Conservation (phyloP, 2,797 vertebrate genomes). For the Cyclopterus lumpus region DNA sequence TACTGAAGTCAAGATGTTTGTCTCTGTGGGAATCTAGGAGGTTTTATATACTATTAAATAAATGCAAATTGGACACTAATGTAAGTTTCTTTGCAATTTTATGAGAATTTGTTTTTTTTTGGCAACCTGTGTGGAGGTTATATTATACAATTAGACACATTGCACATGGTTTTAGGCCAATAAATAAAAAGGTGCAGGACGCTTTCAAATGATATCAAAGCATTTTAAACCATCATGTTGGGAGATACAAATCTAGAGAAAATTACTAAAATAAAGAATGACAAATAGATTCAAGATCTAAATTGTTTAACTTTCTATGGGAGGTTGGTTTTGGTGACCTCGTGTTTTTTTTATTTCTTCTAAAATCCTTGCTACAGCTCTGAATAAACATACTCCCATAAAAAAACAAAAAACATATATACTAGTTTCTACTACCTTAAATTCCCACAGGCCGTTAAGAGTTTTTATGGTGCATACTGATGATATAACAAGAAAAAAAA, state of each 20-base stretch:
- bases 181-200: neutral
- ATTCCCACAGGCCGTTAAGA: neutral
- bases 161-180: neutral
- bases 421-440: neutral
- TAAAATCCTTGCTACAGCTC: neutral
- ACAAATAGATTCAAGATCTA: neutral
- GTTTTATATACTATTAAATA: neutral
- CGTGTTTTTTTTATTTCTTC: neutral
- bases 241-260: neutral
- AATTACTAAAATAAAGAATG: neutral
- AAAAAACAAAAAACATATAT: neutral
- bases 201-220: neutral
- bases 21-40: neutral
- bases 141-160: neutral
- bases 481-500: slow-evolving; percentile 16
- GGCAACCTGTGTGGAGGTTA: neutral
- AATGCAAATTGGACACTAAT: neutral
- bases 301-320: no score
- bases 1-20: neutral
- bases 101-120: neutral
- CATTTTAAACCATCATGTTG: neutral
- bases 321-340: neutral
- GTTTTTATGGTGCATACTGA: slow-evolving; percentile 4
- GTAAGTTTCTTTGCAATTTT: neutral
- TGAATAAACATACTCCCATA: neutral